A percentile compares a stretch with the other conserved stretches of the same genome.
phyloP scores from a whole-genome alignment of 2,888 invertebrate genomes.

The Lasioglossum malachurum region DNA sequence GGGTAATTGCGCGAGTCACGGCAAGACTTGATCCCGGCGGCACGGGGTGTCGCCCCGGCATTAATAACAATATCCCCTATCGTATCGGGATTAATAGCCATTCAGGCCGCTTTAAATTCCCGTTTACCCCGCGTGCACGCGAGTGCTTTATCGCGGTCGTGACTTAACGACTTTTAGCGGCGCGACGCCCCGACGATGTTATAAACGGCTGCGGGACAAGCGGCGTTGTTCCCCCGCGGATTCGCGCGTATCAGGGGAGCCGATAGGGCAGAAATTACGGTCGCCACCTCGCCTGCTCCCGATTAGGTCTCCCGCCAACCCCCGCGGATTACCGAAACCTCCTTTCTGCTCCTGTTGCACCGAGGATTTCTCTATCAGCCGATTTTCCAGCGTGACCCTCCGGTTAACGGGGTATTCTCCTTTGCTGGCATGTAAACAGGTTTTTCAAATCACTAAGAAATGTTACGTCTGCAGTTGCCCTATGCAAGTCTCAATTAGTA shows the following conservation, averaged over 20 bases:
- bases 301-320: neutral
- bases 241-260: conserved; percentile 31
- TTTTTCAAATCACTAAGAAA: neutral
- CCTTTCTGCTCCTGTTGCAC: conserved; percentile 1
- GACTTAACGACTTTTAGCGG: conserved; percentile 50
- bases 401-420: neutral
- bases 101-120: conserved; percentile 31
- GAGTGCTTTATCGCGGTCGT: conserved; percentile 34
- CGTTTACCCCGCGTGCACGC: conserved; percentile 25
- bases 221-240: conserved; percentile 45
- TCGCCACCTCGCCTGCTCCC: neutral
- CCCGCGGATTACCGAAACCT: neutral
- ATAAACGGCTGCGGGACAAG: conserved; percentile 43
- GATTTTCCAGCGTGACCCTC: neutral
- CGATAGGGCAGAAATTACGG: conserved; percentile 47
- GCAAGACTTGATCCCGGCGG: conserved; percentile 17
- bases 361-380: neutral
- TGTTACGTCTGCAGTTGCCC: neutral
- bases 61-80: conserved; percentile 31
- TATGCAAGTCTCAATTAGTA: too few species aligned
- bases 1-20: conserved; percentile 37
- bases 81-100: conserved; percentile 12
- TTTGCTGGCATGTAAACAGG: neutral
- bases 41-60: neutral
- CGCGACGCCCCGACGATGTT: conserved; percentile 36